Conservation (phyloP, 1,140 invertebrate genomes). For the Paramacrobiotus metropolitanus region DNA sequence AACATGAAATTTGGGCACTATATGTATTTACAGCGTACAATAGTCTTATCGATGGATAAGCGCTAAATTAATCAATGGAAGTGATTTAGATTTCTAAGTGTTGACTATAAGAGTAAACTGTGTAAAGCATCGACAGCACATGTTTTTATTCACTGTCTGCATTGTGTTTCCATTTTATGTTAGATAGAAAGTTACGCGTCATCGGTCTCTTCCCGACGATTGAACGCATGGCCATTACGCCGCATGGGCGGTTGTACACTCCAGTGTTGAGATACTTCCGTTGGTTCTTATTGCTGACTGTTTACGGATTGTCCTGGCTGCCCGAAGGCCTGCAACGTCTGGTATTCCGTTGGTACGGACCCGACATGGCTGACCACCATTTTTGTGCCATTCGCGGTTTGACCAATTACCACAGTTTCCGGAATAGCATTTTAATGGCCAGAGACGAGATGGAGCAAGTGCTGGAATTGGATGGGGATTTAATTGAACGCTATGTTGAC, state of each 20-base stretch:
- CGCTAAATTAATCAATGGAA: too few species aligned
- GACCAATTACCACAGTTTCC: constrained; percentile 19
- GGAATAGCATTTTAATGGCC: constrained; percentile 27
- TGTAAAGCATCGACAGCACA: not conserved
- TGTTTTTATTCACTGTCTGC: too few species aligned
- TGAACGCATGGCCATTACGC: constrained; percentile 43
- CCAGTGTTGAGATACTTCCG: constrained; percentile 30
- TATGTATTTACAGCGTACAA: too few species aligned
- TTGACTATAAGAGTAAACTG: too few species aligned
- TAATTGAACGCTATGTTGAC: constrained; percentile 18
- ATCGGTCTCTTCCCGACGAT: constrained; percentile 57
- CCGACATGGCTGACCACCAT: constrained; percentile 16
- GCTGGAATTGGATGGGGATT: constrained; percentile 18
- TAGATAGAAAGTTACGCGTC: constrained; percentile 14
- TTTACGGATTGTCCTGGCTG: constrained; percentile 33
- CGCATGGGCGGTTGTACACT: constrained; percentile 31
- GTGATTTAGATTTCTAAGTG: too few species aligned
- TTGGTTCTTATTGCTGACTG: constrained; percentile 28
- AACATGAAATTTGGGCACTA: too few species aligned
- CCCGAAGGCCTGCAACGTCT: constrained; percentile 23
- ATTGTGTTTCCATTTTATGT: too few species aligned
- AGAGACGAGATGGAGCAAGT: constrained; percentile 24
- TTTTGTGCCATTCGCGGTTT: constrained; percentile 18
- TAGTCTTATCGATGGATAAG: too few species aligned
- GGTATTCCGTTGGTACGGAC: constrained; percentile 18